These are phyloP conservation scores for Parnassius apollo DNA, from an alignment of 2,888 invertebrate genomes.

Conservation along the genomic window DNA sequence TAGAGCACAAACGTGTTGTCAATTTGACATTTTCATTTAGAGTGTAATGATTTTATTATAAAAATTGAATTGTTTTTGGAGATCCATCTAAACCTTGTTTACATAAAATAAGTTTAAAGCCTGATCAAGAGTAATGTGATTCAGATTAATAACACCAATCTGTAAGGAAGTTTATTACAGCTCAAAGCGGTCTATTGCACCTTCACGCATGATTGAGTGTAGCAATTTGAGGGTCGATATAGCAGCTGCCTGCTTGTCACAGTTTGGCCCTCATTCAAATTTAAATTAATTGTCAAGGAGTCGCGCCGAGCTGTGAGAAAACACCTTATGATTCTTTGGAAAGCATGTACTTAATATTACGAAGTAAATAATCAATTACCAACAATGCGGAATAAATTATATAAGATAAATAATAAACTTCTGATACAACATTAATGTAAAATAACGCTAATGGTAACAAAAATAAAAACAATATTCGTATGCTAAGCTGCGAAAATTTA, in stretches of 20 bases:
- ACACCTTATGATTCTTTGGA: slow-evolving; percentile 2
- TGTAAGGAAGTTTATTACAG: slow-evolving; percentile 40
- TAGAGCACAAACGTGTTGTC: too few species aligned
- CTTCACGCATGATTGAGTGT: slow-evolving; percentile 70
- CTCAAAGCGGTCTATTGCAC: slow-evolving; percentile 47
- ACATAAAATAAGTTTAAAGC: not conserved
- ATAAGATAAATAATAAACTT: too few species aligned
- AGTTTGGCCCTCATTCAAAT: slow-evolving; percentile 69
- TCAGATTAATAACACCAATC: slow-evolving; percentile 36
- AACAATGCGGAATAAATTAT: too few species aligned
- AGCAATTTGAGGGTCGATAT: slow-evolving; percentile 63
- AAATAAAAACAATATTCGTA: not conserved
- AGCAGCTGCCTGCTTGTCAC: slow-evolving; percentile 56
- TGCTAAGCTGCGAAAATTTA: slow-evolving; percentile 16
- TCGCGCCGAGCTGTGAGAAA: slow-evolving; percentile 19
- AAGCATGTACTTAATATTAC: not conserved
- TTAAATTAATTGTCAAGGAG: slow-evolving; percentile 45
- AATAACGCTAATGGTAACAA: too few species aligned
- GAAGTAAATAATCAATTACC: not conserved
- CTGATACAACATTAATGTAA: too few species aligned
- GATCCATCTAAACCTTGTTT: not conserved
- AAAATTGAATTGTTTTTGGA: too few species aligned
- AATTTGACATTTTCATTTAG: too few species aligned
- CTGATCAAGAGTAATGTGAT: slow-evolving; percentile 20
- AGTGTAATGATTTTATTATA: too few species aligned